Conservation (phyloP, 64 coral and sea anemone species). For the Montipora cactus region DNA sequence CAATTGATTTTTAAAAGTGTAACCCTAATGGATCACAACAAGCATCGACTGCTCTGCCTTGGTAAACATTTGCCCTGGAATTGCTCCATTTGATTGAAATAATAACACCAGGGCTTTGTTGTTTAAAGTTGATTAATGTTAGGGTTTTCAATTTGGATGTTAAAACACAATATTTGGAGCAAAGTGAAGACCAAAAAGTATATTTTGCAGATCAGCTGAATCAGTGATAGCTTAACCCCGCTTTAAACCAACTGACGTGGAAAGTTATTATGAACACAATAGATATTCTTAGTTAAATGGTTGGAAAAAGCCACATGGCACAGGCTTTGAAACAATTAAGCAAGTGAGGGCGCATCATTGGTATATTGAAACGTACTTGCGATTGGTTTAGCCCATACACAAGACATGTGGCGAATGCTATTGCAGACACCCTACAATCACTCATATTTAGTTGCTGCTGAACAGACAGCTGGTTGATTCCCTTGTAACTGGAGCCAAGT, state of each 20-base stretch:
- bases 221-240: neutral
- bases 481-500: slow-evolving; percentile 9
- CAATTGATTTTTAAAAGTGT: neutral
- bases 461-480: neutral
- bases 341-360: slow-evolving; percentile 3
- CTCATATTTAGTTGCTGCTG: slow-evolving; percentile 4
- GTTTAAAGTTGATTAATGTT: neutral
- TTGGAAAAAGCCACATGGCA: slow-evolving; percentile 1
- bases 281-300: neutral
- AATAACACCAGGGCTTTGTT: slow-evolving; percentile 4
- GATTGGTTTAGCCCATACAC: slow-evolving; percentile 5
- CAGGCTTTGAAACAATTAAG: neutral
- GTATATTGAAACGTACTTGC: slow-evolving; percentile 9
- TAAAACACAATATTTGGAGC: neutral
- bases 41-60: slow-evolving; percentile 10
- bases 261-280: neutral
- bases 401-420: slow-evolving; percentile 17
- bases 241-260: neutral
- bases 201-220: neutral
- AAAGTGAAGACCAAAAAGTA: neutral
- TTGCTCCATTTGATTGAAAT: slow-evolving; percentile 13
- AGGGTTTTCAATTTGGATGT: neutral
- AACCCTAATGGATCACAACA: neutral
- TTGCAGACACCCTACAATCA: slow-evolving; percentile 12
- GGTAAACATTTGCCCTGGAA: neutral